A percentile compares a stretch with the other conserved stretches of the same genome.
These are phyloP conservation scores for Pseudoatta argentina DNA, from an alignment of 1,140 invertebrate genomes.

Conservation along the genomic window DNA sequence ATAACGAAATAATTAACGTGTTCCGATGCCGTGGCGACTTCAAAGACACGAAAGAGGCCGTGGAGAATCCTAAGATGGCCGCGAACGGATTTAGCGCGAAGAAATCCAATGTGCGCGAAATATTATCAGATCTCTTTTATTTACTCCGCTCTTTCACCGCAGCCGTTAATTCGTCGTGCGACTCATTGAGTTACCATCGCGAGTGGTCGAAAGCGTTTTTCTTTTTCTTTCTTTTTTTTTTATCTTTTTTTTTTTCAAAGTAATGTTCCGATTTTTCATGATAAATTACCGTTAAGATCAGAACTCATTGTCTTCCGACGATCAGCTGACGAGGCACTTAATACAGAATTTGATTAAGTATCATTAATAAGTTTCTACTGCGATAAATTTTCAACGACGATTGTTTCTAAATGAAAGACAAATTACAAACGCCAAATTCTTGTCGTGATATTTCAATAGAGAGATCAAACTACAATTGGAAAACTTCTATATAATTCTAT, in stretches of 20 bases:
- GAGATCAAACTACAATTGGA: not conserved
- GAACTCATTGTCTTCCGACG: not conserved
- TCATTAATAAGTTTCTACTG: not conserved
- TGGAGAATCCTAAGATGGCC: conserved; percentile 70
- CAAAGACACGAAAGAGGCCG: conserved; percentile 56
- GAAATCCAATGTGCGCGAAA: conserved; percentile 81
- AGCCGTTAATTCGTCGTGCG: conserved; percentile 30
- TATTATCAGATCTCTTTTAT: conserved; percentile 69
- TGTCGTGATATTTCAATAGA: not conserved
- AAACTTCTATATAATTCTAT: not conserved
- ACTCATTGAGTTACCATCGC: not conserved
- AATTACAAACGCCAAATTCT: not conserved
- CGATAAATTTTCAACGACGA: not conserved
- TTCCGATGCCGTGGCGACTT: conserved; percentile 33
- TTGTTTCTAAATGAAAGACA: not conserved
- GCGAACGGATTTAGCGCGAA: conserved; percentile 79
- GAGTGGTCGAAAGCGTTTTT: not conserved
- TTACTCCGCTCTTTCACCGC: conserved; percentile 36
- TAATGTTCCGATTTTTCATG: not conserved
- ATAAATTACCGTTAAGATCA: conserved; percentile 9
- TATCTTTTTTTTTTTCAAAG: not conserved
- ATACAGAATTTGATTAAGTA: not conserved
- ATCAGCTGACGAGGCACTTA: not conserved
- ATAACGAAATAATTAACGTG: conserved; percentile 53
- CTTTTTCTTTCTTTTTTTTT: too few relatives aligned